Percentiles rank a stretch among this genome's conserved stretches.
These are phyloP conservation scores for Plotosus lineatus DNA, from an alignment of 2,113 vertebrate species.

Conservation along the genomic window DNA sequence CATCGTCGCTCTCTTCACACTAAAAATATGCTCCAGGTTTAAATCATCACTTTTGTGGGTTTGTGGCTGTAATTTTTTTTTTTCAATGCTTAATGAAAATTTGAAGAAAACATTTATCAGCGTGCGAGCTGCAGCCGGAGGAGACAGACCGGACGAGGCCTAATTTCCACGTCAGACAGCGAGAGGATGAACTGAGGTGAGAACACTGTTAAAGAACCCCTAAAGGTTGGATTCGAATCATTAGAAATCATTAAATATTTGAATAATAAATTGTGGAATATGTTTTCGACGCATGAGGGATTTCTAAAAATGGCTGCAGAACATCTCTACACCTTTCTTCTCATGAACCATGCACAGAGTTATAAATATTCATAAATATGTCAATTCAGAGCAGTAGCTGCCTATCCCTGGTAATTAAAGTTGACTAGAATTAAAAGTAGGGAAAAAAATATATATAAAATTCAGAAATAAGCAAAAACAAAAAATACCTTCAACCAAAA, in stretches of 20 bases:
- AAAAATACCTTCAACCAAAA: no score
- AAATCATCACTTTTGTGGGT: background rate
- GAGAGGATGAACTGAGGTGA: slow-evolving; percentile 5
- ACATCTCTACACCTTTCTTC: background rate
- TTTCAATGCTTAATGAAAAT: slow-evolving; percentile 19
- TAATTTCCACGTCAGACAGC: slow-evolving; percentile 17
- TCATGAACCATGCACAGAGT: background rate
- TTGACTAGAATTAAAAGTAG: background rate
- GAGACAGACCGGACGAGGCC: background rate
- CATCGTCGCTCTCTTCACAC: background rate
- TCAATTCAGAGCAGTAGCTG: background rate
- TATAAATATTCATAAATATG: slow-evolving; percentile 17
- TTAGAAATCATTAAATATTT: slow-evolving; percentile 13
- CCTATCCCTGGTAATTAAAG: background rate
- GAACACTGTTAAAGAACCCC: background rate
- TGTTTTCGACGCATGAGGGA: background rate
- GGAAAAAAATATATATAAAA: background rate
- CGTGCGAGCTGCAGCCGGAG: slow-evolving; percentile 13
- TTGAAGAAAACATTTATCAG: slow-evolving; percentile 15
- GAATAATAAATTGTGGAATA: slow-evolving; percentile 5
- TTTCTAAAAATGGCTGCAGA: background rate
- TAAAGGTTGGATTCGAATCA: background rate
- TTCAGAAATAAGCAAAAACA: background rate
- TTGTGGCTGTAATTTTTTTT: background rate
- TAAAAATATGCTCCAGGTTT: background rate